Conservation (phyloP, 2,888 invertebrate species). For the Eueremaeus valkanovi region DNA sequence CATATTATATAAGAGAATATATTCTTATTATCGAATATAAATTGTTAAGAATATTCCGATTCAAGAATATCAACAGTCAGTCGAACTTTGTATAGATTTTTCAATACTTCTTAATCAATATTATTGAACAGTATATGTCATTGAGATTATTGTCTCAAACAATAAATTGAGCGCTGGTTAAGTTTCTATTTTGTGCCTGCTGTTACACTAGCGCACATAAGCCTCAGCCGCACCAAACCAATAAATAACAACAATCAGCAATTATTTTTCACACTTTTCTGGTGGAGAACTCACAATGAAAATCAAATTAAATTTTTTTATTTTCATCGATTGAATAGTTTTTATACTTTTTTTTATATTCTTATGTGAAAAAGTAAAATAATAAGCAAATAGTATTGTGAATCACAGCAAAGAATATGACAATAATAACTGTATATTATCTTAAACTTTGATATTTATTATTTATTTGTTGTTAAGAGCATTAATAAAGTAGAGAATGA, state of each 20-base stretch:
- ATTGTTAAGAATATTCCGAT: not conserved
- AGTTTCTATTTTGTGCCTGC: too few species aligned
- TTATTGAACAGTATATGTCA: conserved; percentile 3
- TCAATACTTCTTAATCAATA: not conserved
- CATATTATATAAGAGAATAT: not conserved
- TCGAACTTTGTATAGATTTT: too few species aligned
- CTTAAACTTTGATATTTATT: conserved; percentile 13
- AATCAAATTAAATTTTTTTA: too few species aligned
- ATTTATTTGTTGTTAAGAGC: not conserved
- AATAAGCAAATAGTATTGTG: not conserved
- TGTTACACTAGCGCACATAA: too few species aligned
- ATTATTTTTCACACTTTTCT: not conserved
- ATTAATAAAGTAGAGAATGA: not conserved
- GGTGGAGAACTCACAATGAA: not conserved
- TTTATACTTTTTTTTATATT: too few species aligned
- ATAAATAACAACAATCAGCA: not conserved
- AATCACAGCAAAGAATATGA: not conserved
- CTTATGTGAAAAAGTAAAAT: too few species aligned
- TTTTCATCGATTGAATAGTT: too few species aligned
- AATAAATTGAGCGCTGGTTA: not conserved
- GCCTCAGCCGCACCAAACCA: too few species aligned
- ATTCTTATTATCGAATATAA: not conserved
- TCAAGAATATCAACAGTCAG: too few species aligned
- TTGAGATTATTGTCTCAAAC: not conserved
- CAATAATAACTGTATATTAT: not conserved